Conservation (phyloP, 2,888 invertebrate genomes). For the Tipula confusa region DNA sequence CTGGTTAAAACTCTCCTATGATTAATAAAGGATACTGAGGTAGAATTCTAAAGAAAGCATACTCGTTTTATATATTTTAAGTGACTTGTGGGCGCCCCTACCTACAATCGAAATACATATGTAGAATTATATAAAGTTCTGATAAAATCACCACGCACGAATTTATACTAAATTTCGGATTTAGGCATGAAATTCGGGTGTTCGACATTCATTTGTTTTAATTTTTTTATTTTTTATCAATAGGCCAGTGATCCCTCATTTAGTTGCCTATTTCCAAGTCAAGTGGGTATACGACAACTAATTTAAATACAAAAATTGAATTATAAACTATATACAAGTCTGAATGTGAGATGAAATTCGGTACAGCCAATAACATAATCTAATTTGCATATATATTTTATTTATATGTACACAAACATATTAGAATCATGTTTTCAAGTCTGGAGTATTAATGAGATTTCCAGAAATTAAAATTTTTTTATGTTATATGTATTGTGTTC, state of each 20-base stretch:
- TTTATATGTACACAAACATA: neutral
- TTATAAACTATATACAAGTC: neutral
- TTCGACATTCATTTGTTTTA: too few species aligned
- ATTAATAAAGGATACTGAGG: too few species aligned
- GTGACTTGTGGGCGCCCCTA: too few species aligned
- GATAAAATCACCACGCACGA: too few species aligned
- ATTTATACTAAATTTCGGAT: too few species aligned
- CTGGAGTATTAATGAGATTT: neutral
- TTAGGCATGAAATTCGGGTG: too few species aligned
- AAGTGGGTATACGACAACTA: neutral
- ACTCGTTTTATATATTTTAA: too few species aligned
- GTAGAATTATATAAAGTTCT: too few species aligned
- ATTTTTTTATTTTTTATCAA: neutral
- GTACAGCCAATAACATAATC: neutral
- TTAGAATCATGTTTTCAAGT: neutral
- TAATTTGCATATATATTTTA: neutral
- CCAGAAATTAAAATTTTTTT: neutral
- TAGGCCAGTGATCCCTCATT: neutral
- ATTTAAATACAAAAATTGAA: neutral
- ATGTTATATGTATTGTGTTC: neutral
- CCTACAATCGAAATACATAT: too few species aligned
- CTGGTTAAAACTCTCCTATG: too few species aligned
- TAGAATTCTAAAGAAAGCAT: too few species aligned
- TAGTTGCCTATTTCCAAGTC: too few species aligned
- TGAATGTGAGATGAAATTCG: neutral